Evolutionary conservation across 2,888 invertebrate species (phyloP).

Genomic region (Caradrina kadenii): DNA sequence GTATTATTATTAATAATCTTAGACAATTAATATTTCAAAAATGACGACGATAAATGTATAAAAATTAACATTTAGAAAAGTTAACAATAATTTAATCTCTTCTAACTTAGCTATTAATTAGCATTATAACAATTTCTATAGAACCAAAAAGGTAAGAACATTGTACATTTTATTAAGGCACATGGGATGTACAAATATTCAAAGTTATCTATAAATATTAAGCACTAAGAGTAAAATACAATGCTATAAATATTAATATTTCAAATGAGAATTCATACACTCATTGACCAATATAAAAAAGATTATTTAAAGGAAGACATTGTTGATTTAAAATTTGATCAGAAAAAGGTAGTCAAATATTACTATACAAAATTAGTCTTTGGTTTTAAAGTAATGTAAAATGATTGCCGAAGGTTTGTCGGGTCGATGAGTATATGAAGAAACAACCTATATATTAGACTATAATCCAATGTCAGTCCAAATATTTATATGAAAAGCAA

Average conservation of each 20-base stretch:
- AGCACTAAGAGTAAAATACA: slow-evolving; percentile 85
- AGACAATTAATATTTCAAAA: slow-evolving; percentile 67
- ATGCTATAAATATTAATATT: slow-evolving; percentile 78
- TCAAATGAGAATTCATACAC: slow-evolving; percentile 77
- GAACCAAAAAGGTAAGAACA: slow-evolving; percentile 85
- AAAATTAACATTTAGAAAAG: slow-evolving; percentile 88
- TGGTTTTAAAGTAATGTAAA: slow-evolving; percentile 83
- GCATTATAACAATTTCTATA: slow-evolving; percentile 85
- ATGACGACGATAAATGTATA: slow-evolving; percentile 74
- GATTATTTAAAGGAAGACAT: slow-evolving; percentile 79
- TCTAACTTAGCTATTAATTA: slow-evolving; percentile 86
- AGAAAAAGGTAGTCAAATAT: slow-evolving; percentile 77
- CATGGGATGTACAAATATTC: slow-evolving; percentile 83
- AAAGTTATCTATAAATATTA: slow-evolving; percentile 85
- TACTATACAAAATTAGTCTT: slow-evolving; percentile 81
- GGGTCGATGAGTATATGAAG: slow-evolving; percentile 84
- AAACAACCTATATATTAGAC: slow-evolving; percentile 76
- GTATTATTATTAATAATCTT: slow-evolving; percentile 68
- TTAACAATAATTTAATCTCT: slow-evolving; percentile 91
- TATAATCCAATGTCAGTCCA: slow-evolving; percentile 83
- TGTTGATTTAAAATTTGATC: slow-evolving; percentile 69
- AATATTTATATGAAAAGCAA: slow-evolving; percentile 66
- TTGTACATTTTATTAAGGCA: slow-evolving; percentile 89
- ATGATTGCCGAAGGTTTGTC: slow-evolving; percentile 78
- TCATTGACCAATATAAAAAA: slow-evolving; percentile 75